These are phyloP conservation scores for Sylvia borin DNA, from an alignment of 2,797 vertebrate species.

Conservation along the genomic window DNA sequence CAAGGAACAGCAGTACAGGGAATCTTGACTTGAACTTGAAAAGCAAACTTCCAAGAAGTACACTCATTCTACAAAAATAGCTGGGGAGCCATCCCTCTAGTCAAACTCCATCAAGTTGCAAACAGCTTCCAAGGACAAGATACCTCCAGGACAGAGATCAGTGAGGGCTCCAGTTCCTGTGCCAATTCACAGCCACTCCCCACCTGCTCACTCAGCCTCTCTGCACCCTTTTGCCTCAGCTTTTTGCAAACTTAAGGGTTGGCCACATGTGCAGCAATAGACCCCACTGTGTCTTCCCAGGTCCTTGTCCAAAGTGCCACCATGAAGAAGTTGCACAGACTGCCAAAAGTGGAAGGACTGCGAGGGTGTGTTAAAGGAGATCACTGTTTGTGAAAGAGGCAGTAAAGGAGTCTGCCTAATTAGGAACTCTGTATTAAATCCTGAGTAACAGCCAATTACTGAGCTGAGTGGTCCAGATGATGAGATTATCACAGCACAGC, in stretches of 20 bases:
- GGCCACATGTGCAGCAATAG: fast-evolving
- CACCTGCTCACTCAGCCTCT: not conserved
- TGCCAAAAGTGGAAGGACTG: not conserved
- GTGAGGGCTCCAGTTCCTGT: not conserved
- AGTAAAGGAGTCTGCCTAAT: not conserved
- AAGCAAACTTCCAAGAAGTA: not conserved
- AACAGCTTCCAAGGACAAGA: not conserved
- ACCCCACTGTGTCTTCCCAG: not conserved
- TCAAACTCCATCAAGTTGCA: not conserved
- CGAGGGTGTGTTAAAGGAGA: not conserved
- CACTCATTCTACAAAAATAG: not conserved
- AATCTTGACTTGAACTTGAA: not conserved
- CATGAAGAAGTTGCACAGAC: not conserved
- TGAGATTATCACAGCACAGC: not conserved
- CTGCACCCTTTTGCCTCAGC: not conserved
- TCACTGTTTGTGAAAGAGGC: not conserved
- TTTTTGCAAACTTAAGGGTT: not conserved
- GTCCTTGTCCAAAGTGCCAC: not conserved
- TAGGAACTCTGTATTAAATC: not conserved
- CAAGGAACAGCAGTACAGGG: not conserved
- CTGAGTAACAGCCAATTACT: not conserved
- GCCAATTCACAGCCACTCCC: not conserved
- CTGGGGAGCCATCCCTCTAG: not conserved
- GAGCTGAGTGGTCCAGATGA: not conserved
- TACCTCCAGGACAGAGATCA: not conserved